These are phyloP conservation scores for Drosophila serrata DNA, from an alignment of 1,140 invertebrate species.

Conservation along the genomic window DNA sequence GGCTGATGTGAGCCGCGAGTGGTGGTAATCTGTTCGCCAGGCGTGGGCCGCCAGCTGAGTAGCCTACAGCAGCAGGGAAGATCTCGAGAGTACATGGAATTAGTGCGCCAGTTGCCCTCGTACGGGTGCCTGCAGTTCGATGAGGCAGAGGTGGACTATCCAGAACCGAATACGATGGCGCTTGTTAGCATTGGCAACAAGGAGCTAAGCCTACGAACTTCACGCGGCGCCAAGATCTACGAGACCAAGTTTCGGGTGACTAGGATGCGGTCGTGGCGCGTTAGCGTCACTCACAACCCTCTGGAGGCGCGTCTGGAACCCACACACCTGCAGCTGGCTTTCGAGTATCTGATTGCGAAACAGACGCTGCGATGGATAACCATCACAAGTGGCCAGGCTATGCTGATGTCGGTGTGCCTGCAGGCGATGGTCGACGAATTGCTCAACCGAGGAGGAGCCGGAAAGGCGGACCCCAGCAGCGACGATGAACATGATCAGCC, in stretches of 20 bases:
- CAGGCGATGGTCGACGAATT: constrained; percentile 98
- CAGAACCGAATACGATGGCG: constrained; percentile 88
- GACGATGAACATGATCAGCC: constrained; percentile 62
- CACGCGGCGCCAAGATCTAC: constrained; percentile 86
- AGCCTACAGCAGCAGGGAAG: constrained; percentile 90
- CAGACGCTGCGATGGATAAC: constrained; percentile 97
- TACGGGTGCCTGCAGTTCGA: constrained; percentile 93
- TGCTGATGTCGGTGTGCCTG: constrained; percentile 97
- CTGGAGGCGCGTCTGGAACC: constrained; percentile 65
- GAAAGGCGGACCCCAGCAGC: constrained; percentile 38
- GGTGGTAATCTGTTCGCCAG: constrained; percentile 92
- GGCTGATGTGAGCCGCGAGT: constrained; percentile 93
- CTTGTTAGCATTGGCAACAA: constrained; percentile 91
- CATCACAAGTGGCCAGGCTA: constrained; percentile 95
- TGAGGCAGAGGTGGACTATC: constrained; percentile 88
- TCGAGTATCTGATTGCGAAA: constrained; percentile 98
- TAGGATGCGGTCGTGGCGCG: constrained; percentile 97
- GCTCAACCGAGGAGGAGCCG: constrained; percentile 89
- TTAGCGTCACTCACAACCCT: constrained; percentile 94
- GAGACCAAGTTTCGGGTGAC: constrained; percentile 97
- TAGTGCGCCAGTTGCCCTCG: constrained; percentile 92
- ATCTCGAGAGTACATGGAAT: constrained; percentile 94
- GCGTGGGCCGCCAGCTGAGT: constrained; percentile 90
- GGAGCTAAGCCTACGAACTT: constrained; percentile 90
- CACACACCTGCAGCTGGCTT: constrained; percentile 90